Percentiles rank a stretch among this genome's conserved stretches.
Evolutionary conservation across 2,113 vertebrate genomes (phyloP).

Genomic region (Agelaius phoeniceus): DNA sequence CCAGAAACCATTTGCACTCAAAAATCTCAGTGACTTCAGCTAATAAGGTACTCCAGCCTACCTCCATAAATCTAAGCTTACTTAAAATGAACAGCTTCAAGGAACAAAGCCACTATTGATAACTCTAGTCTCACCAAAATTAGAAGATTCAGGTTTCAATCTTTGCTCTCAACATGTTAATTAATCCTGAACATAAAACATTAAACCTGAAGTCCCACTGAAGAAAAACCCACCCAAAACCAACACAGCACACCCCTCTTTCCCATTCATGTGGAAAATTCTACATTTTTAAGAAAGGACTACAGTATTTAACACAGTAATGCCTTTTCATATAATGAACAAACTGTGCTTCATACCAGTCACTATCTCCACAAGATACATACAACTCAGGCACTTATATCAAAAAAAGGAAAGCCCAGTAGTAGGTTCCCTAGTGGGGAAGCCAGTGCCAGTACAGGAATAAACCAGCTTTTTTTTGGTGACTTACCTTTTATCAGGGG

Average conservation of each 20-base stretch:
- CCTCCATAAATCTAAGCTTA: background rate
- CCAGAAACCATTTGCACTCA: background rate
- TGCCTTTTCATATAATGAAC: background rate
- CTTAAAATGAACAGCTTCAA: background rate
- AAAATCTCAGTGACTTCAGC: background rate
- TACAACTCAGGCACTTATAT: background rate
- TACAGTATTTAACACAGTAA: background rate
- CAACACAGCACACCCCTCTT: background rate
- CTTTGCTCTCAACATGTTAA: background rate
- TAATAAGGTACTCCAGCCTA: background rate
- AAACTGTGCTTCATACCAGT: background rate
- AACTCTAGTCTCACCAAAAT: background rate
- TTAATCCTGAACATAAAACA: background rate
- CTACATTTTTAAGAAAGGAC: background rate
- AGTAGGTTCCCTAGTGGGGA: background rate
- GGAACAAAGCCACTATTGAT: background rate
- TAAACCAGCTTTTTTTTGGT: background rate
- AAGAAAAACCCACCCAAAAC: background rate
- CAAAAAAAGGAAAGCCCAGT: background rate
- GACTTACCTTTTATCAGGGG: constrained; percentile 93
- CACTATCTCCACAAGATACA: background rate
- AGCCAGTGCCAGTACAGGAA: background rate
- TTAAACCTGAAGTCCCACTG: background rate
- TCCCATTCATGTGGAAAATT: background rate
- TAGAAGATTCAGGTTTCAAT: background rate